Base-by-base conservation (phyloP, 2,113 vertebrate genomes). In the Tichodroma muraria region DNA sequence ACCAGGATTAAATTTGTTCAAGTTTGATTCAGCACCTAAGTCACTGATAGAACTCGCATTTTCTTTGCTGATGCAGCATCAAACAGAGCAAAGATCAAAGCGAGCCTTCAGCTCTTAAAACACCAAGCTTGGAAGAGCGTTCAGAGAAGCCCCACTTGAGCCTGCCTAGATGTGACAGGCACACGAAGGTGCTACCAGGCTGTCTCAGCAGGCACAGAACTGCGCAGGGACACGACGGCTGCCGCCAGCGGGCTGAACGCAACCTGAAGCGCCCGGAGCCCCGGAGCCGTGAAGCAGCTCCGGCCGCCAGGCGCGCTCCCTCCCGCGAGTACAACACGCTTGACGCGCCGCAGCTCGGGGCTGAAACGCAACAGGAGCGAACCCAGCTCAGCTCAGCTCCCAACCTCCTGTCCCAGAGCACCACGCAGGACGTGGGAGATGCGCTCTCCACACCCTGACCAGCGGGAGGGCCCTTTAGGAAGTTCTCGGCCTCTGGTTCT, bases 371-470 rank as follows among this genome's bases (percentile, higher is more conserved):
- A 21, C 13, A 9, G 37, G 5, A 47, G 24, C 28, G 27, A 50
- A 61, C 15, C 0, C 2, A 50, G 30, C 13, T 73, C 38, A 33
- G 45, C 16, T 50, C 53, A 40, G 25, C 5, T 6, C 8, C 33
- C 19, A 12, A 1, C 10, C n/a, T 37, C 33, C 37, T 6, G 9
- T n/a, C 14, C 23, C 50, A 47, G 30, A 20, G 33, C 24, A 40
- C 25, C 10, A 3, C 0, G 0, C 21, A 33, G 12, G 10, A 50
- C 16, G 24, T 5, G 31, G 38, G 24, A 66, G 6, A 71, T 24
- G 6, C 3, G 31, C 23, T 21, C 49, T 35, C 37, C 35, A 30
- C 8, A 25, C 21, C 35, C 11, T 8, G 19, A 27, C 5, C 59
- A 22, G 52, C 5, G 11, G 16, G 40, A 73, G 4, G 3, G 8